Evolutionary conservation across 2,888 invertebrate genomes (phyloP), one percentile per base, ranked within the genome.

Genomic region (Ganaspis brasiliensis): DNA sequence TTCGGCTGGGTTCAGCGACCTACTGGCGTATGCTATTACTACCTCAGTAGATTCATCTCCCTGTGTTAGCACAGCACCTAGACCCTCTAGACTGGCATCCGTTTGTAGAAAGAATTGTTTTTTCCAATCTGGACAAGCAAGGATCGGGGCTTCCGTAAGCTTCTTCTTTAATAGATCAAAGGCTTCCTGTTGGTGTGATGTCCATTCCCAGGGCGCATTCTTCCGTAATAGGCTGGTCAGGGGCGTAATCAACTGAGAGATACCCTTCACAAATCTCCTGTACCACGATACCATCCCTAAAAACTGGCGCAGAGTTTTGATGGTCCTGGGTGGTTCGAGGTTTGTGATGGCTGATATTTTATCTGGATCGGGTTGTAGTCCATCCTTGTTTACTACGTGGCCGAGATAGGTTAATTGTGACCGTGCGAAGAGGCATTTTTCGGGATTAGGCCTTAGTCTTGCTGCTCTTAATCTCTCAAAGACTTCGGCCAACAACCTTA

Each of bases 351-450:
- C 56, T 2, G 21, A 21, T 1, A 73, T 14, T n/a, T 59, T 73
- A 2, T 59, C 59, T 4, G 31, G 73, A 24, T 59, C 45, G 14
- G 40, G 14, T 21, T 45, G 73, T 0, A 73, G 8, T 10, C 73
- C 73, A 2, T 56, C 4, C 12, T 35, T 4, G 16, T 37, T 67
- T 2, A 80, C 59, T 0, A 78, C n/a, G 49, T 78, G 81, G 1
- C 84, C 81, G 12, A 78, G 61, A 10, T 79, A 85, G 40, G 26
- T 81, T 0, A 85, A 37, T 9, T 81, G 79, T 1, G 76, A 59
- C 8, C 79, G 49, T n/a, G 82, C 84, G 74, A 87, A 89, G 14
- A 81, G 76, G 56, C 83, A 85, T 75, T 86, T 87, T 8, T 86
- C 83, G 4, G 31, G 57, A 59, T 82, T 86, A 2, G 85, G 49